Conservation (phyloP, 2,113 vertebrate genomes). For the Pogonocichla stellata region DNA sequence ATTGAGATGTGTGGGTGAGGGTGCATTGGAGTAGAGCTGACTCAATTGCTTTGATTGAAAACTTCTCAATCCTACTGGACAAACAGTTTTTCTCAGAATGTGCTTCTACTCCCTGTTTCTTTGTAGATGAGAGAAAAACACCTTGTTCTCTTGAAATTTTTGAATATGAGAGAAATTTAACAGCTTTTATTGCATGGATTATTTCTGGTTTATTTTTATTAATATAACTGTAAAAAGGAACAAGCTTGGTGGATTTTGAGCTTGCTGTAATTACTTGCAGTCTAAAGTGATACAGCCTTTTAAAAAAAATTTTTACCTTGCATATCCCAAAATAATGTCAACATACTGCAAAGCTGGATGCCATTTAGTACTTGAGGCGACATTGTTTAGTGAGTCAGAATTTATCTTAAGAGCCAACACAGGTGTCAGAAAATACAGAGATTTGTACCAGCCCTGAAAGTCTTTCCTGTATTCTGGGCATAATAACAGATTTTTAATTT, state of each 20-base stretch:
- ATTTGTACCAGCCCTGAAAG: background rate
- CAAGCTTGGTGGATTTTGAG: background rate
- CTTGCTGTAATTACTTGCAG: background rate
- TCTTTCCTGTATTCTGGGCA: background rate
- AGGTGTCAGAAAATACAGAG: background rate
- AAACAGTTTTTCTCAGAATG: background rate
- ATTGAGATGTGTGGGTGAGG: background rate
- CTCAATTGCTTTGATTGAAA: background rate
- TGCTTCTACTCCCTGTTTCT: background rate
- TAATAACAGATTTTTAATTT: background rate
- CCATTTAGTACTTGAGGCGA: background rate
- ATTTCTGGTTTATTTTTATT: background rate
- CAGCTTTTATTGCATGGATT: background rate
- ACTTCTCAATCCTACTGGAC: background rate
- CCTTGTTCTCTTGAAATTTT: background rate
- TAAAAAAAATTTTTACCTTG: background rate
- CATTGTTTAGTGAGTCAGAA: background rate
- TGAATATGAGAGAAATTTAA: background rate
- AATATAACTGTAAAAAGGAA: background rate
- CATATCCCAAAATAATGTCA: background rate
- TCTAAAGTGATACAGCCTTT: background rate
- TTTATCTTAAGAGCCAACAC: background rate
- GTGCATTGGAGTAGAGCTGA: background rate
- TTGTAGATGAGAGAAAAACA: background rate
- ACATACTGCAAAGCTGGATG: background rate